Base-by-base conservation (phyloP, 2,113 vertebrate species). In the Phoxinus phoxinus region DNA sequence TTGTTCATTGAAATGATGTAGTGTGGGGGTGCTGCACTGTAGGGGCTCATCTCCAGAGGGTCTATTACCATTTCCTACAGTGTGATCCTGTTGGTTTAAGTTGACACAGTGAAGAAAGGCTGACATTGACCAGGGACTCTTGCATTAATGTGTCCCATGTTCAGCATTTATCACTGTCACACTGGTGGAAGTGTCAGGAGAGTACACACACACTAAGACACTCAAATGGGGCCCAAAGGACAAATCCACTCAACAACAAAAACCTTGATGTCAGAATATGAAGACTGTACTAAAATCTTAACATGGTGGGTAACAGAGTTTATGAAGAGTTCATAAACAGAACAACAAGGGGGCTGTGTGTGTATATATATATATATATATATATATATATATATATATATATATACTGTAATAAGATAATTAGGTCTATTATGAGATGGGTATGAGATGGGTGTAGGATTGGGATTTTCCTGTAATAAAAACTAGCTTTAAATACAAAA, bases 31-130 rank as follows among this genome's bases (percentile, higher is more conserved):
- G 74, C 10, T 19, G 11, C 13, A 61, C 81, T 74, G 65, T 80
- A 73, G 79, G 94, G 93, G 93, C 93, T 95, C 95, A 96, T 98
- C 96, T 97, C 96, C 81, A 93, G 95, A 96, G 96, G 96, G 95
- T 96, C 96, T 96, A 97, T 98, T 97, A 97, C 95, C 95, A 97
- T 97, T 95, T 95, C 91, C 95, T 95, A 91, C 95, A 93, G 95
- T 95, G 97, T 97, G 94, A 97, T 97, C 96, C 97, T 99, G 97
- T 99, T 99, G 98, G 98, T 99, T 98, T 97, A 98, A 97, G 95
- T 97, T 97, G 97, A 99, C 97, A 98, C 94, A 92, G 95, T 95
- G 97, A 97, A 97, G 96, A 99, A 98, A 99, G 95, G 96, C 95
- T 96, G 96, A 97, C 97, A 97, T 94, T 97, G 97, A 98, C 96